Base-by-base conservation (phyloP, 1,140 invertebrate genomes). In the Hyles euphorbiae region DNA sequence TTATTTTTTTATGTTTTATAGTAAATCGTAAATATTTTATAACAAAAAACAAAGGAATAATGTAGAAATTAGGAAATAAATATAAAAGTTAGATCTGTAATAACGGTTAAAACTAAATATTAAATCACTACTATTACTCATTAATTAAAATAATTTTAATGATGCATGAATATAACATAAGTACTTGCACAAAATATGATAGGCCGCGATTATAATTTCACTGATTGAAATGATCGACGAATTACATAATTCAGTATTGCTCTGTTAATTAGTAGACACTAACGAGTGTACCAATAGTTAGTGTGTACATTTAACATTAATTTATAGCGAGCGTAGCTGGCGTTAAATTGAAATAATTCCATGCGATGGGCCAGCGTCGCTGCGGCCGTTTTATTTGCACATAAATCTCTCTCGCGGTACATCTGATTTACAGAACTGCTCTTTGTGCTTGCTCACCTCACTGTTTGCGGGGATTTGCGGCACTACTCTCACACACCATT, bases 281-380 rank as follows among this genome's bases (percentile, higher is more conserved):
- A 76, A 76, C 66, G 66, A 76, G 65, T 62, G 61, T 67, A 70
- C 69, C 61, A 68, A 61, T 68, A 62, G 66, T 68, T 63, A 60
- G 59, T 74, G 34, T 62, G 52, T 68, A 63, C 60, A 58, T 56
- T 66, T 70, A 55, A 65, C 62, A 63, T 61, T 68, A 74, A 74
- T 73, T 75, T 72, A 65, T 72, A 58, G 57, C 61, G 62, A 67
- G 68, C 65, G 65, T 67, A 72, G 65, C 58, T 71, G 70, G 72
- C 71, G 69, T 76, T 77, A 84, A 82, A 79, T 81, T 82, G 74
- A 82, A 79, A 81, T 74, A 74, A 81, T 71, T 78, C 69, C 63
- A 63, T 61, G 62, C 63, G 62, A 68, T 67, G 64, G 70, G 46
- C 64, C 53, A 54, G 58, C 55, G 60, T 65, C 61, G 52, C 48